phyloP scores from a whole-genome alignment of 2,797 vertebrate species.

The Fratercula arctica region DNA sequence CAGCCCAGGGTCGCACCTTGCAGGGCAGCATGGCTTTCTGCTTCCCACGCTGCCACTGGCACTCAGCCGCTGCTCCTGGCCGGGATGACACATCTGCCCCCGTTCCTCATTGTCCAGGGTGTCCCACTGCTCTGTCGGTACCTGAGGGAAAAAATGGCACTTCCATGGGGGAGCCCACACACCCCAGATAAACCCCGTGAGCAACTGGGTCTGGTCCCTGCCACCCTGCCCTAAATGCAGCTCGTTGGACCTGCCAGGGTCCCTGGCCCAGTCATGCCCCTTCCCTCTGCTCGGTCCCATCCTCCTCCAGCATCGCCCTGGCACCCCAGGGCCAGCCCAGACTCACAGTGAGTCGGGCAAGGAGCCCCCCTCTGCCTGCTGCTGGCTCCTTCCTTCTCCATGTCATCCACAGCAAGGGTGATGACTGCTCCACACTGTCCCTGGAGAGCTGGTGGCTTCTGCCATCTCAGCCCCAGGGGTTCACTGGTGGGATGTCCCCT shows the following conservation, averaged over 20 bases:
- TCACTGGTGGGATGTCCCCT: accelerated
- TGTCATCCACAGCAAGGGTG: accelerated
- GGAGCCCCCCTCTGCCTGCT: background rate
- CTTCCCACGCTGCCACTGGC: background rate
- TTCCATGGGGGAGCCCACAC: background rate
- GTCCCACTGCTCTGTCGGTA: accelerated
- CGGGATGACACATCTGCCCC: background rate
- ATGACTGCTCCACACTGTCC: accelerated
- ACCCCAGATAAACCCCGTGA: background rate
- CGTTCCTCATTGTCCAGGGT: accelerated
- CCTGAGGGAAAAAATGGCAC: accelerated
- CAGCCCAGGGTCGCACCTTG: background rate
- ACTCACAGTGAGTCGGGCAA: background rate
- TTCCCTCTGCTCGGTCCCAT: accelerated
- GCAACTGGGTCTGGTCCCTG: background rate
- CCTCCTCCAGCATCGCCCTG: background rate
- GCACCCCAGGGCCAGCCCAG: accelerated
- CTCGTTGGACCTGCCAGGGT: background rate
- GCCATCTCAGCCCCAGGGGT: accelerated
- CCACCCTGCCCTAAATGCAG: accelerated
- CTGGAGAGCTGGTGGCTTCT: background rate
- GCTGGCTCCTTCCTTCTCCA: background rate
- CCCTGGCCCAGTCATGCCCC: background rate
- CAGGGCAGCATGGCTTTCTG: background rate
- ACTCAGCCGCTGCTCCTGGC: background rate